Percentiles rank a stretch among this genome's conserved stretches.
Evolutionary conservation across 2,113 vertebrate genomes (phyloP).

Genomic region (Apodemus speciosus): DNA sequence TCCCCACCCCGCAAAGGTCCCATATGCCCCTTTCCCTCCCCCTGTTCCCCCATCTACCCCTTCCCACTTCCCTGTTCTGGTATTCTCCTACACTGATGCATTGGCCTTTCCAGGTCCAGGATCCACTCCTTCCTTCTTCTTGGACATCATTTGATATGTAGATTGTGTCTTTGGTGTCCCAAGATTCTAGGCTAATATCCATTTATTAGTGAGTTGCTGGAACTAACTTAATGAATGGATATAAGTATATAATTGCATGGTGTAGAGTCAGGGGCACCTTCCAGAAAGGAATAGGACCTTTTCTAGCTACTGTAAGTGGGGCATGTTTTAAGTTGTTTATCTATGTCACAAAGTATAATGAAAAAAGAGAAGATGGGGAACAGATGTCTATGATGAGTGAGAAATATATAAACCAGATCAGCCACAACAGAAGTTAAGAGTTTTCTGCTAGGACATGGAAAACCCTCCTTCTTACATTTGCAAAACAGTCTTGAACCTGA

Average conservation of each 20-base stretch:
- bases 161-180: too few species aligned
- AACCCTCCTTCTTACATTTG: background rate
- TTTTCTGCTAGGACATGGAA: rapidly evolving
- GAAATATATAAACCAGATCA: background rate
- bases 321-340: background rate
- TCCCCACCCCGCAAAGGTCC: too few species aligned
- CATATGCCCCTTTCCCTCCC: too few species aligned
- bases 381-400: rapidly evolving
- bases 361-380: background rate
- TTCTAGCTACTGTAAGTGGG: background rate
- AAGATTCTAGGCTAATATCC: too few species aligned
- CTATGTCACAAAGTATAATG: background rate
- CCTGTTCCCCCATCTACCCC: too few species aligned
- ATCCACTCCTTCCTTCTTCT: too few species aligned
- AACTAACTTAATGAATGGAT: background rate
- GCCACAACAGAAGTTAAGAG: background rate
- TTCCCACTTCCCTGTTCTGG: too few species aligned
- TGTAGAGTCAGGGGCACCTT: background rate
- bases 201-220: too few species aligned
- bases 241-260: background rate
- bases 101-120: too few species aligned
- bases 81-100: too few species aligned
- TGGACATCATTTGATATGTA: too few species aligned
- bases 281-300: background rate
- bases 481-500: background rate